A percentile compares a stretch with the other conserved stretches of the same genome.
Evolutionary conservation across 92 coral and sea anemone species (phyloP).

Genomic region (Isaurus tuberculatus): DNA sequence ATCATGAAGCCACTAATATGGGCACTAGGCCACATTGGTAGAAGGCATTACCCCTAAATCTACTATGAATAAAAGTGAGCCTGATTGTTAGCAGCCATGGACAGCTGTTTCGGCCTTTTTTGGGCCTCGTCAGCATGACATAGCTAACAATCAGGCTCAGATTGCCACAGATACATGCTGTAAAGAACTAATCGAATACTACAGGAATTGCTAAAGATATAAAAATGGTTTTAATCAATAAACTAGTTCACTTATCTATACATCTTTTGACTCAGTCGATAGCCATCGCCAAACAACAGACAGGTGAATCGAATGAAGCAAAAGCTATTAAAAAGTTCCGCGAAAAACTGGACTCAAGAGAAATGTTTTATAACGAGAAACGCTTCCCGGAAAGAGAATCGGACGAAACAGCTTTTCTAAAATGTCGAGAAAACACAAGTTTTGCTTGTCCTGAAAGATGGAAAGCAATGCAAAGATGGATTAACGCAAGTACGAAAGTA

Average conservation of each 20-base stretch:
- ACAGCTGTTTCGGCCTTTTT: no score
- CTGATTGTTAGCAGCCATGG: no score
- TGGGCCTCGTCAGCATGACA: no score
- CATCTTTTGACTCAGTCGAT: constrained; percentile 58
- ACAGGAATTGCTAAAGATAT: no score
- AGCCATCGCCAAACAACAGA: constrained; percentile 74
- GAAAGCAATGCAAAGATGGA: constrained; percentile 78
- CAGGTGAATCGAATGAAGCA: constrained; percentile 62
- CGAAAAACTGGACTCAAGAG: constrained; percentile 40
- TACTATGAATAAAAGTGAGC: no score
- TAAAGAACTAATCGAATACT: no score
- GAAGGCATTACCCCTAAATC: no score
- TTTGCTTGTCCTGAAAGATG: constrained; percentile 79
- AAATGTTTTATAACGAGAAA: constrained; percentile 66
- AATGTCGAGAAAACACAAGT: constrained; percentile 64
- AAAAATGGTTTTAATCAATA: no score
- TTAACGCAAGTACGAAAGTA: constrained; percentile 65
- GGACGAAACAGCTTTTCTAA: constrained; percentile 66
- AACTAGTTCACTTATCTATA: not conserved
- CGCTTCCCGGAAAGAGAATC: constrained; percentile 74
- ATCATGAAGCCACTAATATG: no score
- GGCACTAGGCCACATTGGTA: no score
- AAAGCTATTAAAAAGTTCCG: constrained; percentile 75
- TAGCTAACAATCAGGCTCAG: no score
- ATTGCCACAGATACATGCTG: no score